Conservation (phyloP, 2,113 vertebrate species). For the Peromyscus maniculatus region DNA sequence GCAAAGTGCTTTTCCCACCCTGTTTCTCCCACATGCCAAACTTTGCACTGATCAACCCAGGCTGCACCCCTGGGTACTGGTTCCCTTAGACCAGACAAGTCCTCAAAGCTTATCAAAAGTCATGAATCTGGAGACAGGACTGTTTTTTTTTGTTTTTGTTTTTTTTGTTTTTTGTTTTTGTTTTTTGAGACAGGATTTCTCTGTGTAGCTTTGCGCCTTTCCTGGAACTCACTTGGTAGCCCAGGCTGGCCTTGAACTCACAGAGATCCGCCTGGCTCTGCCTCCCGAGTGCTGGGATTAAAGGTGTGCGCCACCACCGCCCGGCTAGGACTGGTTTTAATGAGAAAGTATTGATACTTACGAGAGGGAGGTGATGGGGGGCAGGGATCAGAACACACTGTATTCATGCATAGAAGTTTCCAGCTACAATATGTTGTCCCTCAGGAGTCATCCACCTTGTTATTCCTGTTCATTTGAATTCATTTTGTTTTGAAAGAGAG, state of each 20-base stretch:
- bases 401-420: not conserved
- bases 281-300: no score
- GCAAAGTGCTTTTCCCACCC: not conserved
- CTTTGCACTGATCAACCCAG: not conserved
- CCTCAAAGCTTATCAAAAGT: not conserved
- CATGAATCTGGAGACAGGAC: not conserved
- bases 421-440: not conserved
- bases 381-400: not conserved
- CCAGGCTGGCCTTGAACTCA: no score
- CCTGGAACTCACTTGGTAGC: no score
- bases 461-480: not conserved
- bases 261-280: no score
- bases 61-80: accelerated
- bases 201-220: no score
- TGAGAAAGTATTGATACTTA: not conserved
- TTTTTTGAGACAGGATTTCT: no score
- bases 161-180: no score
- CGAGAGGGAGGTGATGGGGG: not conserved
- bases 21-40: no score
- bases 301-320: no score
- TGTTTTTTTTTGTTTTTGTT: no score
- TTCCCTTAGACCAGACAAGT: not conserved
- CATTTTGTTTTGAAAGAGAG: not conserved
- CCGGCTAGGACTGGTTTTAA: no score
- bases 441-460: not conserved